Evolutionary conservation across 2,888 invertebrate species (phyloP).

Genomic region (Pherbina coryleti): DNA sequence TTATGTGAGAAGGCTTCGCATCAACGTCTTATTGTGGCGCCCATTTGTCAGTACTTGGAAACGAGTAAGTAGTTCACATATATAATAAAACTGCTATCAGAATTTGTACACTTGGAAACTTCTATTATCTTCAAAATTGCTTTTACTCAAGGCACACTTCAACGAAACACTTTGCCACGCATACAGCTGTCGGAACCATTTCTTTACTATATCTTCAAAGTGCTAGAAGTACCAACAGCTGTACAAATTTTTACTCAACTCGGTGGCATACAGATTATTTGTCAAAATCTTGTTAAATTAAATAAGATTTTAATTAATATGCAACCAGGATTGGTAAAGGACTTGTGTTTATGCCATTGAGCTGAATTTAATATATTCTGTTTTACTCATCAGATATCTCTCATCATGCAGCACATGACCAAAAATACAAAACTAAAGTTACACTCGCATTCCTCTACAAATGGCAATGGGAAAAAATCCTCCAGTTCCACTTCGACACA

Average conservation of each 20-base stretch:
- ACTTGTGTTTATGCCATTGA: not conserved
- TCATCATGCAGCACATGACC: constrained; percentile 77
- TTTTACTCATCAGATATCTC: constrained; percentile 60
- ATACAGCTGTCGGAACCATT: constrained; percentile 85
- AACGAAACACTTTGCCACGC: constrained; percentile 65
- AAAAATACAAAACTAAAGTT: constrained; percentile 69
- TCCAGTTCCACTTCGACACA: constrained; percentile 68
- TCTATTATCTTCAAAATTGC: not conserved
- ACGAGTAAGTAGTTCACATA: constrained; percentile 56
- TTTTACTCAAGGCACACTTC: constrained; percentile 59
- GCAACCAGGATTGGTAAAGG: constrained; percentile 76
- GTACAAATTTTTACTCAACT: constrained; percentile 81
- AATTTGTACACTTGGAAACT: too few species aligned
- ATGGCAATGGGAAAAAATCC: constrained; percentile 61
- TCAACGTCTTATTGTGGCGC: constrained; percentile 81
- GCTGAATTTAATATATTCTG: not conserved
- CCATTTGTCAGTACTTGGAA: constrained; percentile 80
- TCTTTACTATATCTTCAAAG: constrained; percentile 84
- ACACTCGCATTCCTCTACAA: constrained; percentile 64
- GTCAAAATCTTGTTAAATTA: constrained; percentile 82
- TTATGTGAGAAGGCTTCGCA: constrained; percentile 83
- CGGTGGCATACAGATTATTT: constrained; percentile 81
- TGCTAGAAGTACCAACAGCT: constrained; percentile 82
- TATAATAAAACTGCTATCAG: not conserved
- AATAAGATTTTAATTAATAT: constrained; percentile 80